These are phyloP conservation scores for Caranx ignobilis DNA, from an alignment of 2,113 vertebrate species.

Conservation along the genomic window DNA sequence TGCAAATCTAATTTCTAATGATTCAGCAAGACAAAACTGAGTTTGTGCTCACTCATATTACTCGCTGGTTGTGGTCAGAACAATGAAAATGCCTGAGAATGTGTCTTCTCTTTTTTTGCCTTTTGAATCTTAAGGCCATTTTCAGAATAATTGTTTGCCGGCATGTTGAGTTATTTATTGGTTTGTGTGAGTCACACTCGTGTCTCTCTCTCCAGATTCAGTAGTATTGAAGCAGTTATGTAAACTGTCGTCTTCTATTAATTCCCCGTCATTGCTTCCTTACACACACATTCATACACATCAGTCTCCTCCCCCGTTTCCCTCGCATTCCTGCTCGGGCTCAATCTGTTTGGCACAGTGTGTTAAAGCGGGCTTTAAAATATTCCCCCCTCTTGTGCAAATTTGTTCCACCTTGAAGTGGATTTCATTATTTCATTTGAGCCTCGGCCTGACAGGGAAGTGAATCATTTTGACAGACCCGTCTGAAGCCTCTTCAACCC, in stretches of 20 bases:
- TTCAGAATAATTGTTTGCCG: slow-evolving; percentile 30
- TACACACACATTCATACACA: slow-evolving; percentile 63
- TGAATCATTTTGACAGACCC: slow-evolving; percentile 87
- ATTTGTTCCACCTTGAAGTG: slow-evolving; percentile 87
- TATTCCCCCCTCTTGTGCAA: slow-evolving; percentile 81
- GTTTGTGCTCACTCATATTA: neutral
- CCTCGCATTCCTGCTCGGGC: slow-evolving; percentile 63
- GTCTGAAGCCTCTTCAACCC: slow-evolving; percentile 83
- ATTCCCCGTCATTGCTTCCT: slow-evolving; percentile 67
- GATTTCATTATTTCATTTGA: slow-evolving; percentile 88
- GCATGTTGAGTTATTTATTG: slow-evolving; percentile 29
- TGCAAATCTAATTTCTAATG: slow-evolving; percentile 8
- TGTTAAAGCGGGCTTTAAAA: slow-evolving; percentile 81
- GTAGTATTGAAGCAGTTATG: slow-evolving; percentile 56
- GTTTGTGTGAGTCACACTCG: slow-evolving; percentile 16
- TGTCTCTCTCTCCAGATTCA: slow-evolving; percentile 43
- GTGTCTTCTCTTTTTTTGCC: neutral
- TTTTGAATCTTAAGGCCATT: neutral
- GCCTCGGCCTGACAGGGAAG: slow-evolving; percentile 83
- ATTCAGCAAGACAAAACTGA: neutral
- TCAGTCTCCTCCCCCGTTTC: slow-evolving; percentile 59
- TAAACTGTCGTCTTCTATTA: slow-evolving; percentile 68
- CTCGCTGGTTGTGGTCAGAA: slow-evolving; percentile 14
- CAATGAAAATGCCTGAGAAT: neutral
- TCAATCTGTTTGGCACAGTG: slow-evolving; percentile 77